Conservation (phyloP, 2,113 vertebrate genomes). For the Chaetodon trifascialis region DNA sequence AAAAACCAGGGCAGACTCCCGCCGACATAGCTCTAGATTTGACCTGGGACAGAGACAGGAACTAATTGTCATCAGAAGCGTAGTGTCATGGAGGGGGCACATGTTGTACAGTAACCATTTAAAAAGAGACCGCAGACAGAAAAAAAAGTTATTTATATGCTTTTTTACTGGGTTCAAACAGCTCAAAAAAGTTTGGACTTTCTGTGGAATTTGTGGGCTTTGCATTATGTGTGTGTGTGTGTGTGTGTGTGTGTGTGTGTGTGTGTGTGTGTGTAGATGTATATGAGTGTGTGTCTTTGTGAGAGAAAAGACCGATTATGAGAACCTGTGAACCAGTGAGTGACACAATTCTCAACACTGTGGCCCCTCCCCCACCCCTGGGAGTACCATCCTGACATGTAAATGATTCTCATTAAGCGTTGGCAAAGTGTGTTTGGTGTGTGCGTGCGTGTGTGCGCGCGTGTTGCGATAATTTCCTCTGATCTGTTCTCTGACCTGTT, state of each 20-base stretch:
- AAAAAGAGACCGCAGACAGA: constrained; percentile 24
- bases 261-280: constrained; percentile 46
- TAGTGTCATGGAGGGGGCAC: constrained; percentile 55
- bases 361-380: constrained; percentile 80
- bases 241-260: too few species aligned
- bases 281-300: constrained; percentile 58
- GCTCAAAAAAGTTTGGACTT: constrained; percentile 45
- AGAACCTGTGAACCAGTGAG: constrained; percentile 84
- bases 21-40: constrained; percentile 50
- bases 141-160: constrained; percentile 40
- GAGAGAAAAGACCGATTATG: constrained; percentile 80
- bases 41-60: constrained; percentile 59
- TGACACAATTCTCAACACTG: constrained; percentile 86
- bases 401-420: constrained; percentile 83
- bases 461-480: constrained; percentile 72
- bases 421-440: constrained; percentile 71
- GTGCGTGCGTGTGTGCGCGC: constrained; percentile 49
- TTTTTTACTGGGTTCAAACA: constrained; percentile 55
- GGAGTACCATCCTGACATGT: constrained; percentile 82
- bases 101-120: constrained; percentile 58
- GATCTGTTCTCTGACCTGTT: constrained; percentile 78
- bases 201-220: constrained; percentile 60
- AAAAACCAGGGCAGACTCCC: constrained; percentile 49
- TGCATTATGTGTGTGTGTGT: constrained; percentile 45
- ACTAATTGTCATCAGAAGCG: constrained; percentile 54